These are phyloP conservation scores for Piprites chloris DNA, from an alignment of 2,113 vertebrate species.

Conservation along the genomic window DNA sequence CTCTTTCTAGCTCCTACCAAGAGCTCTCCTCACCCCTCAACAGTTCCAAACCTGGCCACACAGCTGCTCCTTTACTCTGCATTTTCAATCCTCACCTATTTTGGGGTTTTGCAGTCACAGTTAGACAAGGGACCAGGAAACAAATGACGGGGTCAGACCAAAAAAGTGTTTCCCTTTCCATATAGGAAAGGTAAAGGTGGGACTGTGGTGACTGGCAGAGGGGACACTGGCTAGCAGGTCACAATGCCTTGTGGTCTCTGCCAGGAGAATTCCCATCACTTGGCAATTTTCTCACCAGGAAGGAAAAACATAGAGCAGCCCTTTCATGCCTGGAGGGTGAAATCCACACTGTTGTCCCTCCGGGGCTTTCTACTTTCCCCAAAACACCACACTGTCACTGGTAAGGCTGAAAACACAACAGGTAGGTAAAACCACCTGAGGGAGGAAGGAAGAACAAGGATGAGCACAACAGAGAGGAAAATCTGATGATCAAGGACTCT, in stretches of 20 bases:
- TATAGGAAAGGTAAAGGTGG: background rate
- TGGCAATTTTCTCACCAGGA: background rate
- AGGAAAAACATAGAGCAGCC: background rate
- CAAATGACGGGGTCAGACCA: background rate
- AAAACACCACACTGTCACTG: fast-evolving
- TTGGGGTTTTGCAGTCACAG: background rate
- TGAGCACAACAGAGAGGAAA: background rate
- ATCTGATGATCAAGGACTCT: background rate
- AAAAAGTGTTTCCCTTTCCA: background rate
- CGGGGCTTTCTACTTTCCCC: background rate
- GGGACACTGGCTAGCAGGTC: background rate
- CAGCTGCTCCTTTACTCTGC: background rate
- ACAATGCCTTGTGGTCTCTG: background rate
- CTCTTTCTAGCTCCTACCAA: background rate
- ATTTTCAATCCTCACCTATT: background rate
- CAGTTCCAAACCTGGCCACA: background rate
- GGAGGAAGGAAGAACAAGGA: background rate
- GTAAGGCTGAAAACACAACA: background rate
- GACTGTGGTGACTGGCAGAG: background rate
- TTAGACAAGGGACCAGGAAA: background rate
- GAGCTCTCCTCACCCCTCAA: background rate
- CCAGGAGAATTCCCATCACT: background rate
- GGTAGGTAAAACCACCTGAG: background rate
- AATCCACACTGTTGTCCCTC: background rate
- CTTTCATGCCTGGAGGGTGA: background rate